Conservation (phyloP, 2,888 invertebrate genomes). For the Graphium colonna region DNA sequence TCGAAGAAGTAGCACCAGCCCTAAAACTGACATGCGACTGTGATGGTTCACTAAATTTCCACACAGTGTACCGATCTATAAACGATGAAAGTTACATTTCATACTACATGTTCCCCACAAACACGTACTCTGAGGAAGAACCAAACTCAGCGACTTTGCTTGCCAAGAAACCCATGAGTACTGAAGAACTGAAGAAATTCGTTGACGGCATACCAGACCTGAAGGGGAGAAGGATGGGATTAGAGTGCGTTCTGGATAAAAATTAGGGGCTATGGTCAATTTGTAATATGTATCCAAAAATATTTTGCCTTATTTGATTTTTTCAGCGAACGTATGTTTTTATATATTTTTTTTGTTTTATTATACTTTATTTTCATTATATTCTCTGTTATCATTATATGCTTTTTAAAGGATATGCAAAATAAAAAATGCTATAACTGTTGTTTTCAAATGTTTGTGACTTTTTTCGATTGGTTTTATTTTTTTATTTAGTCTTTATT, state of each 20-base stretch:
- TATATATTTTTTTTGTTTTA: too few species aligned
- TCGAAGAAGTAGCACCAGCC: conserved; percentile 11
- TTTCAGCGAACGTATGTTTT: too few species aligned
- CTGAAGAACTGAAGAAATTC: conserved; percentile 1
- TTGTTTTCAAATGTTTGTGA: too few species aligned
- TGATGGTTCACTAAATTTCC: neutral
- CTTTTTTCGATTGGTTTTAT: too few species aligned
- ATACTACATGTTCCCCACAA: conserved; percentile 13
- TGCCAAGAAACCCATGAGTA: conserved; percentile 2
- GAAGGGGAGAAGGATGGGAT: conserved; percentile 15
- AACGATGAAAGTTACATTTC: conserved; percentile 14
- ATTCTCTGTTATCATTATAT: too few species aligned
- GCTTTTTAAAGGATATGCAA: too few species aligned
- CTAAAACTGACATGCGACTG: conserved; percentile 14
- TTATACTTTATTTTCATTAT: too few species aligned
- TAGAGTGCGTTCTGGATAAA: conserved; percentile 9
- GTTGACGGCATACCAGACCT: conserved; percentile 13
- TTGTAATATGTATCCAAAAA: too few species aligned
- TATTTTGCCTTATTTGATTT: too few species aligned
- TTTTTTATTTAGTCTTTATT: too few species aligned
- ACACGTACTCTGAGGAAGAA: conserved; percentile 2
- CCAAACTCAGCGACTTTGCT: conserved; percentile 14
- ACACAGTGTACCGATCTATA: conserved; percentile 5
- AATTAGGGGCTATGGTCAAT: neutral
- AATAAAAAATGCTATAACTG: too few species aligned